These are phyloP conservation scores for Radopholus similis DNA, from an alignment of 1,140 invertebrate genomes.

Conservation along the genomic window DNA sequence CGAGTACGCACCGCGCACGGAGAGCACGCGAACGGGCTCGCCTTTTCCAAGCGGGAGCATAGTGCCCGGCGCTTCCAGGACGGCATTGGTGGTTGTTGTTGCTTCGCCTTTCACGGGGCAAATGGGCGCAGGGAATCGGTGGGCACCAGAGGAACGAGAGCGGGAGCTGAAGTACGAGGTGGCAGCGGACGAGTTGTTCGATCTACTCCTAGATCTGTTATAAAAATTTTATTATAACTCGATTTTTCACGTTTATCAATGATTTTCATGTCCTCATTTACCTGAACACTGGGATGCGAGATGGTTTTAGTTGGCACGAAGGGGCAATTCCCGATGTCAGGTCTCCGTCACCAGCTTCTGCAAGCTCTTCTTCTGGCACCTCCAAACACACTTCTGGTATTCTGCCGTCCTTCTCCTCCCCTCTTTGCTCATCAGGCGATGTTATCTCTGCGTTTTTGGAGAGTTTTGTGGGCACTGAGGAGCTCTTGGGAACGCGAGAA, in stretches of 20 bases:
- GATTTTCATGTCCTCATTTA: background rate
- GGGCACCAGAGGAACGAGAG: too few species aligned
- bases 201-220: too few species aligned
- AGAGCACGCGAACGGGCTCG: constrained; percentile 39
- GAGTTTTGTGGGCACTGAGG: constrained; percentile 48
- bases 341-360: too few species aligned
- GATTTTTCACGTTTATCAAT: too few species aligned
- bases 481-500: constrained; percentile 54
- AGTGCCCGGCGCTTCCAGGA: background rate
- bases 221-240: too few species aligned
- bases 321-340: too few species aligned
- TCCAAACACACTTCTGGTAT: too few species aligned
- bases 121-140: background rate
- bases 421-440: background rate
- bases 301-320: too few species aligned
- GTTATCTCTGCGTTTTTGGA: constrained; percentile 1
- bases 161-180: too few species aligned
- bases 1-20: constrained; percentile 37
- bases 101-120: background rate
- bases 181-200: too few species aligned
- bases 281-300: background rate
- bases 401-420: constrained; percentile 6
- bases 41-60: constrained; percentile 38
- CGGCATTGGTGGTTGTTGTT: background rate
- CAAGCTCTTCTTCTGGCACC: too few species aligned